Conservation (phyloP, 2,797 vertebrate species). For the Neopelma chrysocephalum region DNA sequence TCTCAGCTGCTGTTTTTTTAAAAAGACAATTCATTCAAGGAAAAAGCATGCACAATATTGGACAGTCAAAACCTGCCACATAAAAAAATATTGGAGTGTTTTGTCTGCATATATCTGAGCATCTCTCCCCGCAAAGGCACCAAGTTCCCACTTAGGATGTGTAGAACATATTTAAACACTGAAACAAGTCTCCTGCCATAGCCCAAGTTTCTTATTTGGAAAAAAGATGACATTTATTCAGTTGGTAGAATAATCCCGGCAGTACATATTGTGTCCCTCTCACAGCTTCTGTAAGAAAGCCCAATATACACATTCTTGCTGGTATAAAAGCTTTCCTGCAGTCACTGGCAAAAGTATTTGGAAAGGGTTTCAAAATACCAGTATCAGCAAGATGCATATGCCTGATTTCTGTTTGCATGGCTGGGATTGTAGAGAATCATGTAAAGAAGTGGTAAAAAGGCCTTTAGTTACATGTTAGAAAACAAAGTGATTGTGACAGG, state of each 20-base stretch:
- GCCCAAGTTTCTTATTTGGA: conserved; percentile 13
- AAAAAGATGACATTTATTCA: conserved; percentile 41
- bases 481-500: not conserved
- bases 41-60: not conserved
- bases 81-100: not conserved
- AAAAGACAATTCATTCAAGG: not conserved
- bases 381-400: not conserved
- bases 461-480: not conserved
- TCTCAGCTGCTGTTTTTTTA: not conserved
- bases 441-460: not conserved
- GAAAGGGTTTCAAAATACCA: not conserved
- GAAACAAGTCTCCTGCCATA: not conserved
- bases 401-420: not conserved
- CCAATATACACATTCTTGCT: not conserved
- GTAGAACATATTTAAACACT: not conserved
- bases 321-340: conserved; percentile 18
- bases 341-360: not conserved
- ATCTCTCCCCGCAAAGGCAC: not conserved
- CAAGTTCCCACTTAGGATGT: not conserved
- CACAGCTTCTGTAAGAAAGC: conserved; percentile 22
- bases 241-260: conserved; percentile 15
- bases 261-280: conserved; percentile 8
- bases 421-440: not conserved
- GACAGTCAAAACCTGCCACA: not conserved
- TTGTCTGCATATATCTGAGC: not conserved